phyloP scores from a whole-genome alignment of 2,113 vertebrate genomes.

The Pungitius pungitius region DNA sequence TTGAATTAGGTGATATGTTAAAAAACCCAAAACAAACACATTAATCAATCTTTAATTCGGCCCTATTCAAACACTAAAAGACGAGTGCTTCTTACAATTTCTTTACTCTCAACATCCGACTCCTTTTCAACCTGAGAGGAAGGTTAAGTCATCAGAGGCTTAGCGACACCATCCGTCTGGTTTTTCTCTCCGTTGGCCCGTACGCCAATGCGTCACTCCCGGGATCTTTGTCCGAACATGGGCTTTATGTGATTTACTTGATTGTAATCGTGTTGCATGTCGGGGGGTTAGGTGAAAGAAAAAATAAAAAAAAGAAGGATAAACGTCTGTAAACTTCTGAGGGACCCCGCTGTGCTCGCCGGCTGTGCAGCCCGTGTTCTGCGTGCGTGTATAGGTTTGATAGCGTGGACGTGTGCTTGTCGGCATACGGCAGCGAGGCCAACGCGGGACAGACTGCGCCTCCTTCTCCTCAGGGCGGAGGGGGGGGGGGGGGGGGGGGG shows the following conservation, averaged over 20 bases:
- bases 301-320: background rate
- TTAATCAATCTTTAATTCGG: constrained; percentile 57
- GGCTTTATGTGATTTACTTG: background rate
- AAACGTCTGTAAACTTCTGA: constrained; percentile 60
- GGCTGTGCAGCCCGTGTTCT: constrained; percentile 43
- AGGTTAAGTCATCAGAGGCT: constrained; percentile 52
- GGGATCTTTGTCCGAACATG: constrained; percentile 57
- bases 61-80: constrained; percentile 68
- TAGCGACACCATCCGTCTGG: constrained; percentile 40
- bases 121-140: constrained; percentile 67
- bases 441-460: constrained; percentile 22
- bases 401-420: constrained; percentile 54
- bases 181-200: constrained; percentile 2
- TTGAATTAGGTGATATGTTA: constrained; percentile 70
- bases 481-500: no score
- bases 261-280: constrained; percentile 42
- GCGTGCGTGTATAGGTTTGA: constrained; percentile 22
- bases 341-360: constrained; percentile 51
- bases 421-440: constrained; percentile 41
- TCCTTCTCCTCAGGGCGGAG: constrained; percentile 15
- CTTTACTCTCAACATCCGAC: constrained; percentile 45
- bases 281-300: constrained; percentile 36
- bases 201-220: constrained; percentile 16
- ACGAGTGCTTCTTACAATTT: constrained; percentile 67
- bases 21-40: constrained; percentile 57